phyloP scores from a whole-genome alignment of 2,797 vertebrate species.

The Gymnoscopelus braueri region DNA sequence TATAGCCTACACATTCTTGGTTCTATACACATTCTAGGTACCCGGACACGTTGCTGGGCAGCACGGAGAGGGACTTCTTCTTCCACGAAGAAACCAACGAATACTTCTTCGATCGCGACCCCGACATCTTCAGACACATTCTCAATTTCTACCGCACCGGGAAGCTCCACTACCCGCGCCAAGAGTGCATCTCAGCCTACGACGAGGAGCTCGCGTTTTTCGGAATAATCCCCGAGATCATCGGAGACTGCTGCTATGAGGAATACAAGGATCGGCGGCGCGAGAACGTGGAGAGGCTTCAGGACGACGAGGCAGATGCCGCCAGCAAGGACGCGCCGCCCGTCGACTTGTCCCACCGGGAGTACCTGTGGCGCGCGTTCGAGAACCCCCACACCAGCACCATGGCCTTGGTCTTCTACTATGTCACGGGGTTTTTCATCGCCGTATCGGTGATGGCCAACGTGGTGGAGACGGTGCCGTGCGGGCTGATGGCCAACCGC shows the following conservation, averaged over 20 bases:
- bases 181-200: slow-evolving; percentile 94
- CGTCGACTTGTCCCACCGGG: slow-evolving; percentile 87
- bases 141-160: slow-evolving; percentile 97
- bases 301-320: slow-evolving; percentile 90
- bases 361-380: slow-evolving; percentile 95
- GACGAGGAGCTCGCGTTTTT: slow-evolving; percentile 96
- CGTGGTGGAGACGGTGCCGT: slow-evolving; percentile 94
- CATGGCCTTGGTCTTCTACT: slow-evolving; percentile 94
- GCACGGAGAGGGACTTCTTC: slow-evolving; percentile 94
- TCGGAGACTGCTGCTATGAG: slow-evolving; percentile 96
- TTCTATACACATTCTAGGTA: slow-evolving; percentile 58
- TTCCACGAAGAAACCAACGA: slow-evolving; percentile 94
- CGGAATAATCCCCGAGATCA: slow-evolving; percentile 94
- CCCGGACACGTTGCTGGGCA: slow-evolving; percentile 93
- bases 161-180: slow-evolving; percentile 94
- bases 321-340: slow-evolving; percentile 81
- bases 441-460: slow-evolving; percentile 95
- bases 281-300: slow-evolving; percentile 90
- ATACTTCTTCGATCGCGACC: slow-evolving; percentile 96
- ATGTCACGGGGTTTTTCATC: slow-evolving; percentile 97
- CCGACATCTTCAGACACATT: slow-evolving; percentile 95
- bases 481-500: slow-evolving; percentile 85
- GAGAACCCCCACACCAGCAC: slow-evolving; percentile 98
- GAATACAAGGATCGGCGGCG: slow-evolving; percentile 95
- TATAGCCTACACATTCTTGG: no score